These are phyloP conservation scores for Microchirus variegatus DNA, from an alignment of 2,797 vertebrate species.

Conservation along the genomic window DNA sequence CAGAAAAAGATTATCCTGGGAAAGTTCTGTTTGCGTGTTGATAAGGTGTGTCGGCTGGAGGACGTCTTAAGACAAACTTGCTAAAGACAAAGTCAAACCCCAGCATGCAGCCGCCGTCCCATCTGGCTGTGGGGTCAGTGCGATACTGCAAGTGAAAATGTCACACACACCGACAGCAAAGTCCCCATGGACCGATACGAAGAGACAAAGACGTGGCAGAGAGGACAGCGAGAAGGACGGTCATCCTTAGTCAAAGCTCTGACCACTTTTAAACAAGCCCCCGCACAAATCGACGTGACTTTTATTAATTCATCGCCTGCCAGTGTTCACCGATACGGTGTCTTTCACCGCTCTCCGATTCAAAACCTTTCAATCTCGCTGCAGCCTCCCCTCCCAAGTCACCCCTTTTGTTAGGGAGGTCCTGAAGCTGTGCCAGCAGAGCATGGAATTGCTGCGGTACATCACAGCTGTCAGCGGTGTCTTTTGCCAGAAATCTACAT, in stretches of 20 bases:
- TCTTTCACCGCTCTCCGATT: conserved; percentile 30
- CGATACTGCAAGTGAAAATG: conserved; percentile 63
- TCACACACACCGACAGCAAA: conserved; percentile 54
- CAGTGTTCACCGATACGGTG: conserved; percentile 6
- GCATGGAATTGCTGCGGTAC: conserved; percentile 67
- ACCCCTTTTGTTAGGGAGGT: conserved; percentile 54
- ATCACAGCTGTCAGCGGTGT: conserved; percentile 66
- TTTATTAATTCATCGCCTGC: conserved; percentile 34
- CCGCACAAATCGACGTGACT: conserved; percentile 12
- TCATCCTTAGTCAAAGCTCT: conserved; percentile 41
- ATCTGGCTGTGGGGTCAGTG: conserved; percentile 62
- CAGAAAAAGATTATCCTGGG: too few relatives aligned
- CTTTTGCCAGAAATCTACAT: conserved; percentile 66
- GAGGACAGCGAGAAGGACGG: conserved; percentile 25
- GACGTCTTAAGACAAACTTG: conserved; percentile 58
- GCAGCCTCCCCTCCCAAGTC: conserved; percentile 32
- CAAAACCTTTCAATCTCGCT: conserved; percentile 35
- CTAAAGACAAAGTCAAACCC: conserved; percentile 75
- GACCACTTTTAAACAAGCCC: conserved; percentile 26
- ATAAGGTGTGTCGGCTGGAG: conserved; percentile 24
- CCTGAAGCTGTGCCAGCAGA: conserved; percentile 52
- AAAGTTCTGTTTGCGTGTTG: too few relatives aligned
- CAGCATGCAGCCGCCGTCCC: conserved; percentile 55
- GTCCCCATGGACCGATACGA: conserved; percentile 34
- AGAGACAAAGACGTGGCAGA: conserved; percentile 31